Percentiles rank a stretch among this genome's conserved stretches.
phyloP scores from a whole-genome alignment of 2,797 vertebrate genomes.

The Acrocephalus scirpaceus region DNA sequence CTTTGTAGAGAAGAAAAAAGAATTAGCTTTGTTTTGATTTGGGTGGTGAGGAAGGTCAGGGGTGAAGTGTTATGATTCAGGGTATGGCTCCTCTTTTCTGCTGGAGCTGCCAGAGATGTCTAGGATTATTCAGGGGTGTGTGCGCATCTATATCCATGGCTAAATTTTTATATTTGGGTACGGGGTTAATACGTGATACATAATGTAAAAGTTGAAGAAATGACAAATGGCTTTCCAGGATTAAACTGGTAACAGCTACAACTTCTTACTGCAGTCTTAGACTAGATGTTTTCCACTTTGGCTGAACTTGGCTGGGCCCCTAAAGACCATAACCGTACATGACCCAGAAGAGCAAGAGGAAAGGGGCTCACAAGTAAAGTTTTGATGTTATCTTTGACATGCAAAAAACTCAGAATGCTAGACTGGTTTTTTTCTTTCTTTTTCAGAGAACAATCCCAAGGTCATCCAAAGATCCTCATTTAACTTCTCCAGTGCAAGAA shows the following conservation, averaged over 20 bases:
- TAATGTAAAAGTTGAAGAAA: not conserved
- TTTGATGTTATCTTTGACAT: not conserved
- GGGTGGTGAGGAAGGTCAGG: rapidly evolving
- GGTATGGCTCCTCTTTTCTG: not conserved
- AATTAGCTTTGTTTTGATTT: not conserved
- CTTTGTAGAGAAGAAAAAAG: too few relatives aligned
- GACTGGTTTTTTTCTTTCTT: not conserved
- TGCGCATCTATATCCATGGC: too few relatives aligned
- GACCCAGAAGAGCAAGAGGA: not conserved
- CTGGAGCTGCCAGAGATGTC: not conserved
- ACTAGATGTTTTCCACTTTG: not conserved
- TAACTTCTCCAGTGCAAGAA: not conserved
- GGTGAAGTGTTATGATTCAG: rapidly evolving
- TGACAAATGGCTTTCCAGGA: not conserved
- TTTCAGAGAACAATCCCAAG: not conserved
- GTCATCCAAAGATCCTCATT: rapidly evolving
- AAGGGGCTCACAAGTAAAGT: not conserved
- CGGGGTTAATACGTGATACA: not conserved
- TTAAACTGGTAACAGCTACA: not conserved
- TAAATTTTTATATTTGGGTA: not conserved
- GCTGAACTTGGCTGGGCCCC: not conserved
- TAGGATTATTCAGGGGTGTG: not conserved
- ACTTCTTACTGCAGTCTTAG: not conserved
- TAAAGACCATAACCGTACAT: not conserved
- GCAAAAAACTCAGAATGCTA: not conserved